Conservation (phyloP, 2,113 vertebrate genomes). For the Labrus mixtus region DNA sequence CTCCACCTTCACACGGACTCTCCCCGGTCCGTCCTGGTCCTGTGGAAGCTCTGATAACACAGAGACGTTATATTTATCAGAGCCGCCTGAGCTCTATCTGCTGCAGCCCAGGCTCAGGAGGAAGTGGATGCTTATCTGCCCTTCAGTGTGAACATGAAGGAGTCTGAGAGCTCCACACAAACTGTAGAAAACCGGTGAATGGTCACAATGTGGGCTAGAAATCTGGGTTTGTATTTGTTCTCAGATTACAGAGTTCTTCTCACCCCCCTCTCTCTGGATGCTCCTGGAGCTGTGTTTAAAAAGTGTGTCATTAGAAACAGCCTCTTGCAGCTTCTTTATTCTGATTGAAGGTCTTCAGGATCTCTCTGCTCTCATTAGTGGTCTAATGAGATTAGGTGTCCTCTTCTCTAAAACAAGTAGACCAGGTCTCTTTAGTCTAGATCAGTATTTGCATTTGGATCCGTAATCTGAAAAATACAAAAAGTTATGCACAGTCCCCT, state of each 20-base stretch:
- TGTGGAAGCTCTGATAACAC: slow-evolving; percentile 40
- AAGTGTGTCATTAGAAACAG: neutral
- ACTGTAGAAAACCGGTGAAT: neutral
- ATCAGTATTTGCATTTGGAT: too few species aligned
- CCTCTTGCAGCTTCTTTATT: neutral
- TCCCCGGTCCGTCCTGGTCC: slow-evolving; percentile 7
- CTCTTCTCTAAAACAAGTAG: too few species aligned
- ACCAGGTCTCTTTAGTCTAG: too few species aligned
- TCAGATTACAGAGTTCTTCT: neutral
- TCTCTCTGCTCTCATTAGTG: too few species aligned
- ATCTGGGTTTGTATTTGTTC: neutral
- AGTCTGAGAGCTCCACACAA: neutral
- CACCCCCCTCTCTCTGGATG: neutral
- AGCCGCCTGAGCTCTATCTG: slow-evolving; percentile 41
- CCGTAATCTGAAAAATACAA: too few species aligned
- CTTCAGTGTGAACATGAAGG: neutral
- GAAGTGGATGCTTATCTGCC: slow-evolving; percentile 43
- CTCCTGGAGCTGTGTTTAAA: neutral
- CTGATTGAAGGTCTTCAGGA: too few species aligned
- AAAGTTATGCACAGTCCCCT: too few species aligned
- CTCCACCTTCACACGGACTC: neutral
- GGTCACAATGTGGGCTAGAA: neutral
- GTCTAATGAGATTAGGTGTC: too few species aligned
- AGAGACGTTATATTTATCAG: slow-evolving; percentile 34
- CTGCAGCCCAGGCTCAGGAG: slow-evolving; percentile 27